phyloP scores from a whole-genome alignment of 92 coral and sea anemone genomes.

The Paramuricea clavata region DNA sequence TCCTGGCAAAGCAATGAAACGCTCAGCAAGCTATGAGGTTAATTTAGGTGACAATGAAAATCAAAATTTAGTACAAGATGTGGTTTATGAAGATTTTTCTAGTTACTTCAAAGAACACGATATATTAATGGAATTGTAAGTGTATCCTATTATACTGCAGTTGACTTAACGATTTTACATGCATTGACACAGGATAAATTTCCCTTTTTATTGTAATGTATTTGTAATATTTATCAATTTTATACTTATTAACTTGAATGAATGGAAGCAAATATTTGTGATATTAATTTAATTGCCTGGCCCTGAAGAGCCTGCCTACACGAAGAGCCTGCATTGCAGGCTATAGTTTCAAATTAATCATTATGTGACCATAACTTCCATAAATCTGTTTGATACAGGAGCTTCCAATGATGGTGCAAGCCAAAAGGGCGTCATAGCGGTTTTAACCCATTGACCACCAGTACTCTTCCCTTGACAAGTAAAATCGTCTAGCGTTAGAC shows the following conservation, averaged over 20 bases:
- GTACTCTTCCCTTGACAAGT: too few species aligned
- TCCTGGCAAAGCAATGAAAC: slow-evolving; percentile 44
- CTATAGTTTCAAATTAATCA: too few species aligned
- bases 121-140: slow-evolving; percentile 90
- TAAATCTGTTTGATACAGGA: too few species aligned
- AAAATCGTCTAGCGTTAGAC: too few species aligned
- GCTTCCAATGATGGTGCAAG: too few species aligned
- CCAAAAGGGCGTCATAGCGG: too few species aligned
- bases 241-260: not conserved
- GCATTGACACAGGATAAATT: not conserved
- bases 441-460: too few species aligned
- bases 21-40: not conserved
- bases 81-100: slow-evolving; percentile 60
- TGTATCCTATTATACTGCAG: slow-evolving; percentile 4
- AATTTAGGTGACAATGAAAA: not conserved
- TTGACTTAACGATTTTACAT: not conserved
- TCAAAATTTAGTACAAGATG: not conserved
- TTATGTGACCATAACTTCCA: too few species aligned
- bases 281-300: not conserved
- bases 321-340: too few species aligned
- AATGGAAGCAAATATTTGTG: not conserved
- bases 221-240: not conserved
- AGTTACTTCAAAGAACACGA: slow-evolving; percentile 80
- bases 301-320: too few species aligned
- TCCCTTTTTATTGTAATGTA: not conserved